Evolutionary conservation across 2,113 vertebrate species (phyloP).

Genomic region (Leptobrachium ailaonicum): DNA sequence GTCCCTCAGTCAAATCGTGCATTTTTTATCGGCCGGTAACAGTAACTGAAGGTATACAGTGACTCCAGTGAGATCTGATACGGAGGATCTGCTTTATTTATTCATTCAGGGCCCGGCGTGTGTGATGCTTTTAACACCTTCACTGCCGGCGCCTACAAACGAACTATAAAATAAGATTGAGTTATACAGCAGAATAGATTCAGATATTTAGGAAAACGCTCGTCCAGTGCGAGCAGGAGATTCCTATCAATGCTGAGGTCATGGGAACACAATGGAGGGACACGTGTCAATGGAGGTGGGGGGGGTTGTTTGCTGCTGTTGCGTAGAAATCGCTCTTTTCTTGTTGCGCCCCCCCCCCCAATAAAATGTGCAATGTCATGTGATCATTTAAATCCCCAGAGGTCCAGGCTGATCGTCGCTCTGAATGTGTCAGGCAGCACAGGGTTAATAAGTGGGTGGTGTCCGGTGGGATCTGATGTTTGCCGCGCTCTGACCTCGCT

Average conservation of each 20-base stretch:
- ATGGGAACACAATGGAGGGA: too few relatives aligned
- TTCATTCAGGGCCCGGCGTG: not conserved
- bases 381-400: too few relatives aligned
- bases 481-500: not conserved
- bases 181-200: too few relatives aligned
- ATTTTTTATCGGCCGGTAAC: not conserved
- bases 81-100: constrained; percentile 19
- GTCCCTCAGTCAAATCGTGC: not conserved
- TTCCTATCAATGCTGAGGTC: too few relatives aligned
- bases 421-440: not conserved
- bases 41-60: constrained; percentile 10
- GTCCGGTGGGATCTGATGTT: not conserved
- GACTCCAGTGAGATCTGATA: constrained; percentile 4
- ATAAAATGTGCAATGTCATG: too few relatives aligned
- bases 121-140: constrained; percentile 34
- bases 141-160: not conserved
- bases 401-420: too few relatives aligned
- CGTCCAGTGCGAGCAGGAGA: too few relatives aligned
- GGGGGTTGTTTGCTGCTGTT: too few relatives aligned
- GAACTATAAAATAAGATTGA: not conserved
- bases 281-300: too few relatives aligned
- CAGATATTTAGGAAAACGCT: too few relatives aligned
- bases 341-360: too few relatives aligned
- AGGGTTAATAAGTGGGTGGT: not conserved
- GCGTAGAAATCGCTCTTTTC: too few relatives aligned